Percentiles rank a stretch among this genome's conserved stretches.
Conservation (phyloP, 2,113 vertebrate genomes). For the Hippocampus abdominalis region DNA sequence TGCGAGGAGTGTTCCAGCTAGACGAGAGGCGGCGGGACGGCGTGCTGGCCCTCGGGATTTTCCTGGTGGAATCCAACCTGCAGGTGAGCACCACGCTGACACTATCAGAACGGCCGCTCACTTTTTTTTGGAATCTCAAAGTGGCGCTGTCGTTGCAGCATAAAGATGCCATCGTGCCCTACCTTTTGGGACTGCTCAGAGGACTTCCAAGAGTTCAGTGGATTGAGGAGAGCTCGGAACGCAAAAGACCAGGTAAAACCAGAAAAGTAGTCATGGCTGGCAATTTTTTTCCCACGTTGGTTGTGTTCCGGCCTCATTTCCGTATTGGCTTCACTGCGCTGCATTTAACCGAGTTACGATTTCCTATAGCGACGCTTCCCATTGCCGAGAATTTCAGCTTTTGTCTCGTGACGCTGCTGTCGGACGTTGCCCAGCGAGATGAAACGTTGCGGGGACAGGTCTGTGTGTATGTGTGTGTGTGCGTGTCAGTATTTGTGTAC, state of each 20-base stretch:
- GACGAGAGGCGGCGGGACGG: constrained; percentile 94
- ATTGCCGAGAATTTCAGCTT: constrained; percentile 95
- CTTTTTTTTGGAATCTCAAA: neutral
- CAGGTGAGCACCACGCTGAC: constrained; percentile 74
- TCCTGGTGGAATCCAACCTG: constrained; percentile 91
- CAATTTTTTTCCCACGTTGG: too few relatives aligned
- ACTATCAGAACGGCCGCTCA: neutral
- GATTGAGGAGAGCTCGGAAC: constrained; percentile 92
- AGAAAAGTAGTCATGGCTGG: neutral
- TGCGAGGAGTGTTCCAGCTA: constrained; percentile 91
- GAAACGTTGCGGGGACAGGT: constrained; percentile 83
- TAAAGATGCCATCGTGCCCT: constrained; percentile 88
- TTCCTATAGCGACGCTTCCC: constrained; percentile 80
- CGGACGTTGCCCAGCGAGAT: constrained; percentile 88
- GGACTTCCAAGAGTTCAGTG: constrained; percentile 92
- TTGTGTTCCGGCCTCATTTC: too few relatives aligned
- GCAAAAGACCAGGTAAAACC: constrained; percentile 81
- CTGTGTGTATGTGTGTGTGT: neutral
- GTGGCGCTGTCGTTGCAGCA: constrained; percentile 73
- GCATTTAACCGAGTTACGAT: neutral
- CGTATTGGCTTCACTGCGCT: too few relatives aligned
- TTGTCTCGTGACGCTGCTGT: constrained; percentile 86
- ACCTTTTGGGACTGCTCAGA: constrained; percentile 87
- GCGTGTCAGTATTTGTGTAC: neutral
- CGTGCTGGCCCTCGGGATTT: constrained; percentile 92